Percentiles rank a stretch among this genome's conserved stretches.
These are phyloP conservation scores for Aphodius sticticus DNA, from an alignment of 2,888 invertebrate species.

Conservation along the genomic window DNA sequence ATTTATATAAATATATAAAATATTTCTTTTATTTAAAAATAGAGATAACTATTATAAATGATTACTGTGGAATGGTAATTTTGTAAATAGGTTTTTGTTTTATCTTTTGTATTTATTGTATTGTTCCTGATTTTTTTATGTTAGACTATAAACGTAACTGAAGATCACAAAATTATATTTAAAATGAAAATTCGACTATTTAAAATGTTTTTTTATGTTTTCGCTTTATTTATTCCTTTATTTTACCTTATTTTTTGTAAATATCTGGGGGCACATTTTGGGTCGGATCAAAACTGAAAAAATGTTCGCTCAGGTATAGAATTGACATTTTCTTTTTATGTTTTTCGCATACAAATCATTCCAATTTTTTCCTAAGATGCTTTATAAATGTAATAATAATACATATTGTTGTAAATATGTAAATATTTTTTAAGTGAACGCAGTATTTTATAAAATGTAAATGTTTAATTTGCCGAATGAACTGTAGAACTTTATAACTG, in stretches of 20 bases:
- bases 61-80: constrained; percentile 30
- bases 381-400: constrained; percentile 37
- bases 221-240: constrained; percentile 33
- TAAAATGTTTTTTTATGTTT: constrained; percentile 24
- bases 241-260: constrained; percentile 22
- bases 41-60: constrained; percentile 35
- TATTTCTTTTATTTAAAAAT: constrained; percentile 42
- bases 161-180: constrained; percentile 19
- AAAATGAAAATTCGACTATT: constrained; percentile 15
- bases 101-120: constrained; percentile 58
- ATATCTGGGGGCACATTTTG: constrained; percentile 10
- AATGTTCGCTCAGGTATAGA: constrained; percentile 15
- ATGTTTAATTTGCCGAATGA: constrained; percentile 23
- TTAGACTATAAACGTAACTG: constrained; percentile 26
- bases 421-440: constrained; percentile 45
- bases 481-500: constrained; percentile 15
- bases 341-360: constrained; percentile 34
- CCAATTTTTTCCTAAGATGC: constrained; percentile 38
- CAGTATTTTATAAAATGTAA: constrained; percentile 48
- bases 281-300: constrained; percentile 5
- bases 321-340: constrained; percentile 6
- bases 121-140: constrained; percentile 57
- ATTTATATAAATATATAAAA: constrained; percentile 29
- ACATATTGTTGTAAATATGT: constrained; percentile 55
- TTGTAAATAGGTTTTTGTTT: constrained; percentile 55